phyloP scores from a whole-genome alignment of 2,797 vertebrate genomes.

The Eulemur coronatus region DNA sequence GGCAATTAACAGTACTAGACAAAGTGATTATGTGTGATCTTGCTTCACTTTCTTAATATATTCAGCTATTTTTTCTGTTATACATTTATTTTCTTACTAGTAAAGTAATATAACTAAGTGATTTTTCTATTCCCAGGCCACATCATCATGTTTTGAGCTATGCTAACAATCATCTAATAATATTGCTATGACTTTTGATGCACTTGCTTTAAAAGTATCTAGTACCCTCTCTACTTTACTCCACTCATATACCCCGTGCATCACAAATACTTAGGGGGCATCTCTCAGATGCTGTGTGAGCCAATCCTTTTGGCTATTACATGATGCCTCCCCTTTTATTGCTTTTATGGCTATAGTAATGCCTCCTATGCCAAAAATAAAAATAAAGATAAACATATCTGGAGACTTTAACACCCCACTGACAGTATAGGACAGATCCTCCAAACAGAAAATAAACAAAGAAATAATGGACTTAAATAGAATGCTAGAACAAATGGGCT shows the following conservation, averaged over 20 bases:
- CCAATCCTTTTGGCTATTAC: neutral
- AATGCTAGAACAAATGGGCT: no score
- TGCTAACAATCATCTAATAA: neutral
- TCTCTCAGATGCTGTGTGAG: neutral
- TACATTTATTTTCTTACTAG: constrained; percentile 16
- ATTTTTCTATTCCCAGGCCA: neutral
- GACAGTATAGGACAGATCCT: no score
- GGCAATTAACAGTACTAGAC: neutral
- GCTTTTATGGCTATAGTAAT: neutral
- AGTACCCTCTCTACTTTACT: neutral
- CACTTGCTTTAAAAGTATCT: neutral
- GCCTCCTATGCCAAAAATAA: neutral
- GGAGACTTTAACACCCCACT: no score
- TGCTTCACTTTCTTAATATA: constrained; percentile 20
- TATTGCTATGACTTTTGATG: neutral
- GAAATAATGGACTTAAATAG: no score
- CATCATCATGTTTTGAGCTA: neutral
- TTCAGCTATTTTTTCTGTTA: neutral
- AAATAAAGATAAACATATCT: neutral
- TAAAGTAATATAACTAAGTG: neutral
- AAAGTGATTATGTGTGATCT: constrained; percentile 13
- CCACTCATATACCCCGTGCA: neutral
- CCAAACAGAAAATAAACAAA: no score
- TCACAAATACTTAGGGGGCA: neutral
- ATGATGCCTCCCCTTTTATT: neutral